Percentiles rank a stretch among this genome's conserved stretches.
phyloP scores from a whole-genome alignment of 2,888 invertebrate genomes.

The Germaria angustata region DNA sequence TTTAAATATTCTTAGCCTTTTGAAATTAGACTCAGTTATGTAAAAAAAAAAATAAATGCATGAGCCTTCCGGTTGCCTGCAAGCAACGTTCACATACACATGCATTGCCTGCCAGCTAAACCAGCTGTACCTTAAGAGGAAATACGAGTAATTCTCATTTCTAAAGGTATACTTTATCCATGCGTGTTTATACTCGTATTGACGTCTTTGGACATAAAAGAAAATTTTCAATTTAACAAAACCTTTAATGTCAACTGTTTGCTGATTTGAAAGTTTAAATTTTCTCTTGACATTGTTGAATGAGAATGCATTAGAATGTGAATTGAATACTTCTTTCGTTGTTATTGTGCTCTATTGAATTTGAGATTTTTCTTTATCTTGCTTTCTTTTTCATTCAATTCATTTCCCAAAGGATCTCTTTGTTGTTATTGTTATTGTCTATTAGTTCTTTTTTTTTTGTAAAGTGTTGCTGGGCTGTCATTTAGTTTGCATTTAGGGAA shows the following conservation, averaged over 20 bases:
- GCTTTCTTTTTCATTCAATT: conserved; percentile 10
- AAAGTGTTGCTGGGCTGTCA: not conserved
- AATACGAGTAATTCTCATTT: not conserved
- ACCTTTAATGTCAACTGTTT: conserved; percentile 58
- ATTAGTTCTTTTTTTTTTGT: too few relatives aligned
- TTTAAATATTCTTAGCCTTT: too few relatives aligned
- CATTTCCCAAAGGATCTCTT: conserved; percentile 29
- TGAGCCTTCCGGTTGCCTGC: too few relatives aligned
- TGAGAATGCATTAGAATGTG: not conserved
- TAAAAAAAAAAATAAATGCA: too few relatives aligned
- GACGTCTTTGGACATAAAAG: not conserved
- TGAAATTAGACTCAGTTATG: too few relatives aligned
- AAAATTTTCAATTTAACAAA: conserved; percentile 58
- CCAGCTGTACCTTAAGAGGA: conserved; percentile 6
- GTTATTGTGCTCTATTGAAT: conserved; percentile 6
- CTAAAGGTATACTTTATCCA: not conserved
- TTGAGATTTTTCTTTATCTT: not conserved
- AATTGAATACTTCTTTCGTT: conserved; percentile 12
- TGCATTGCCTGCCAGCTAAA: conserved; percentile 9
- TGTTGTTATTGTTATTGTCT: not conserved
- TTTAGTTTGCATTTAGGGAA: not conserved
- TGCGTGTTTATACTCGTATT: not conserved
- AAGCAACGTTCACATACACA: not conserved
- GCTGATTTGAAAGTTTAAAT: conserved; percentile 18
- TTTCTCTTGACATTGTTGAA: not conserved